Evolutionary conservation across 2,888 invertebrate genomes (phyloP), one percentile per base, ranked within the genome.

Genomic region (Stenolophus ochropezus): DNA sequence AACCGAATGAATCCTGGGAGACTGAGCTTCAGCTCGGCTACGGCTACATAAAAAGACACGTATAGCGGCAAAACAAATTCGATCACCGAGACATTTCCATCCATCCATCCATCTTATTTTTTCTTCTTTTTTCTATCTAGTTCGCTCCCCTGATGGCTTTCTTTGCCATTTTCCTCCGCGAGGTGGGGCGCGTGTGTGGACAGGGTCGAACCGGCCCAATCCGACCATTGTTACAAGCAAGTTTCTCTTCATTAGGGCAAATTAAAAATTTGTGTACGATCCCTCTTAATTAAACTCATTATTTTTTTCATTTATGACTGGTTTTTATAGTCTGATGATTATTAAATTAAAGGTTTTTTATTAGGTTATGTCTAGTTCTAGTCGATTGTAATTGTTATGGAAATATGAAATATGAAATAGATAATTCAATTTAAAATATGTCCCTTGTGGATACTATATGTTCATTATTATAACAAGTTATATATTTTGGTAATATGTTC

Each of bases 81-180:
- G 88, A 89, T 89, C 89, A 89, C 87, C 87, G 87, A 88, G 88
- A 88, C 88, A 87, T 88, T 88, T 85, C 73, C 56, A 84, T 87
- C 88, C 89, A 89, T 89, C 89, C 89, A 89, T 89, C 88, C 87
- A 88, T 89, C 89, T 89, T 88, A 87, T 88, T 86, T 85, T 85
- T 84, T 85, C 71, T 74, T 74, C 87, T 87, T 85, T 84, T 86
- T 86, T 86, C 86, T 87, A 86, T 86, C 87, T 85, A 86, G 86
- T 86, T 87, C 33, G 82, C 85, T 87, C 87, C 87, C 87, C 85
- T 87, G 88, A 88, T 88, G 87, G 87, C 88, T 88, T 88, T 88
- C 88, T 88, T 88, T 88, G 87, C 87, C 87, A 87, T 88, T 88
- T 88, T 88, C 86, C 86, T 85, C 86, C 85, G 85, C 85, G n/a